Conservation (phyloP, 2,113 vertebrate species). For the Cyanocitta stelleri region DNA sequence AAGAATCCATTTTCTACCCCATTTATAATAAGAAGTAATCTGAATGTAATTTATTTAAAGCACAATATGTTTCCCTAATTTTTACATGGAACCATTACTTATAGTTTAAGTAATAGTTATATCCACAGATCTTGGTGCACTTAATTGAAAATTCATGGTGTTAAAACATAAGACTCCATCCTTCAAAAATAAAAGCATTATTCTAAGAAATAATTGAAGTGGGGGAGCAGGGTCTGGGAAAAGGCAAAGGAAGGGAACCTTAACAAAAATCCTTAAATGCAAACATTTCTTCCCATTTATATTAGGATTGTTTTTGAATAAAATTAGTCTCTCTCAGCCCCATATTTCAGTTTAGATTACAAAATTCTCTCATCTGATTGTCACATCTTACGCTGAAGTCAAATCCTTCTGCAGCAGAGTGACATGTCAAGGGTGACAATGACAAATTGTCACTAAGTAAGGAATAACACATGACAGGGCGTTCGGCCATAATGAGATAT, state of each 20-base stretch:
- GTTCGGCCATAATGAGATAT: conserved; percentile 73
- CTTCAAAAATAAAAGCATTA: conserved; percentile 76
- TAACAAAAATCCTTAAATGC: conserved; percentile 40
- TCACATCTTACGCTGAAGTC: conserved; percentile 69
- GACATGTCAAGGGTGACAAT: conserved; percentile 81
- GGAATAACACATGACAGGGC: conserved; percentile 74
- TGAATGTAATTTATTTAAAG: conserved; percentile 79
- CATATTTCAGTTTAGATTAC: conserved; percentile 75
- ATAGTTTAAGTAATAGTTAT: conserved; percentile 79
- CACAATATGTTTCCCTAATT: conserved; percentile 74
- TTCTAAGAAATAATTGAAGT: conserved; percentile 65
- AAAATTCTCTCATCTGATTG: conserved; percentile 69
- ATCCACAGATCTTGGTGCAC: conserved; percentile 65
- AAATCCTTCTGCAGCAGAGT: conserved; percentile 71
- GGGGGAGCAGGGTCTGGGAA: not conserved
- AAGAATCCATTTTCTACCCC: conserved; percentile 79
- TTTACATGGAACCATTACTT: conserved; percentile 74
- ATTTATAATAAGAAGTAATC: conserved; percentile 81
- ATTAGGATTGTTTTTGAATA: conserved; percentile 63
- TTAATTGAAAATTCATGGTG: conserved; percentile 76
- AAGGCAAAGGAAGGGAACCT: conserved; percentile 1
- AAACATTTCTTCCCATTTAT: conserved; percentile 46
- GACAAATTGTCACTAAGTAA: conserved; percentile 86
- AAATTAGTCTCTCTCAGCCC: conserved; percentile 70
- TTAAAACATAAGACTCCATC: conserved; percentile 72